These are phyloP conservation scores for Drosophila pectinifera DNA, from an alignment of 1,140 invertebrate genomes.

Conservation along the genomic window DNA sequence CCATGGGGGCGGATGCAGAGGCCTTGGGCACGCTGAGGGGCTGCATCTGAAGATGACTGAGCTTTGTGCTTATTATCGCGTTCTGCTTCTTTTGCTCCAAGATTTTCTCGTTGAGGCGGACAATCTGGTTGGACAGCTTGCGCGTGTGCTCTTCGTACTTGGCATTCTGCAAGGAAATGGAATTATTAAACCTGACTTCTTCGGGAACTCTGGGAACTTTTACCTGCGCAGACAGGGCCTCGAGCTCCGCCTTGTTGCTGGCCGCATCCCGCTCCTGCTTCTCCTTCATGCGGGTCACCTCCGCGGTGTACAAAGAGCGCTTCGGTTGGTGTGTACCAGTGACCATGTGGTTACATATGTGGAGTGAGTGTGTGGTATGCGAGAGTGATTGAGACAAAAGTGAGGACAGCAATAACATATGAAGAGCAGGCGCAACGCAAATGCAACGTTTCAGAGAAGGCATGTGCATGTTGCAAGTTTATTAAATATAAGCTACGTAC, in stretches of 20 bases:
- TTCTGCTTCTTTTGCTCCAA: slow-evolving; percentile 78
- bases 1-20: background rate
- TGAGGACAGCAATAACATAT: slow-evolving; percentile 35
- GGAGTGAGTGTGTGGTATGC: slow-evolving; percentile 4
- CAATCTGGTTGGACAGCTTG: slow-evolving; percentile 77
- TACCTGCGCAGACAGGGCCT: slow-evolving; percentile 64
- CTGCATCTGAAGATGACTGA: slow-evolving; percentile 61
- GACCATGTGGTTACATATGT: slow-evolving; percentile 12
- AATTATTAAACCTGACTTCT: background rate
- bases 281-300: slow-evolving; percentile 85
- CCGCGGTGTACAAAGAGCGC: slow-evolving; percentile 85
- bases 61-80: slow-evolving; percentile 68
- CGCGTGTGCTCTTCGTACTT: slow-evolving; percentile 80
- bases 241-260: slow-evolving; percentile 51
- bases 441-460: slow-evolving; percentile 9
- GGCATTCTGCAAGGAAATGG: slow-evolving; percentile 35
- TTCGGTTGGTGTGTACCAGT: slow-evolving; percentile 44
- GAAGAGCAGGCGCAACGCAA: slow-evolving; percentile 14
- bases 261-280: slow-evolving; percentile 81
- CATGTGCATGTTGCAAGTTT: slow-evolving; percentile 2
- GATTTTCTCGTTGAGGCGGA: slow-evolving; percentile 76
- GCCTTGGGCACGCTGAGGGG: slow-evolving; percentile 1
- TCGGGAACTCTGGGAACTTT: background rate
- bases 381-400: slow-evolving; percentile 21
- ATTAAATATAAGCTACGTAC: slow-evolving; percentile 4